Conservation (phyloP, 2,888 invertebrate species). For the Thymelicus sylvestris region DNA sequence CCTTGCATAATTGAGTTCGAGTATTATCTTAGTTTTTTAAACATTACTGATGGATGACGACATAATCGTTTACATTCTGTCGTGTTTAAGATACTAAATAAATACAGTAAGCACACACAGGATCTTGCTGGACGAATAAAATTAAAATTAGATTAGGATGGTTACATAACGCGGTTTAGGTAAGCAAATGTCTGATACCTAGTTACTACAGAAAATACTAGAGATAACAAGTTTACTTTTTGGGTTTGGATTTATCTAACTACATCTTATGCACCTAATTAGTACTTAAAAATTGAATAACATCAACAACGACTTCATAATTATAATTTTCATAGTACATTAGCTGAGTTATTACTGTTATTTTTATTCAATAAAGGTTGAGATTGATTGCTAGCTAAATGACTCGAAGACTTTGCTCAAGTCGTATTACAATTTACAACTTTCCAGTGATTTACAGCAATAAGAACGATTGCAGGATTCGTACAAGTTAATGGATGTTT, state of each 20-base stretch:
- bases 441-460: conserved; percentile 68
- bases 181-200: background rate
- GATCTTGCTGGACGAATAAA: conserved; percentile 13
- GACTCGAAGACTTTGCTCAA: conserved; percentile 62
- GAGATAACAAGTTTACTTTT: too few relatives aligned
- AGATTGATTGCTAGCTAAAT: conserved; percentile 48
- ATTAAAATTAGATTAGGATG: conserved; percentile 12
- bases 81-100: conserved; percentile 5
- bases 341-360: conserved; percentile 45
- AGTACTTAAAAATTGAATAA: too few relatives aligned
- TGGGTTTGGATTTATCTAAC: too few relatives aligned
- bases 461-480: conserved; percentile 10
- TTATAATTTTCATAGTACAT: too few relatives aligned
- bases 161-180: background rate
- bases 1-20: conserved; percentile 22
- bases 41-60: conserved; percentile 11
- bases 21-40: conserved; percentile 9
- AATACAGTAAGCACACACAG: background rate
- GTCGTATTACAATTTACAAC: conserved; percentile 73
- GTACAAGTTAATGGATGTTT: background rate
- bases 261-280: too few relatives aligned
- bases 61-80: conserved; percentile 2
- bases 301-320: too few relatives aligned
- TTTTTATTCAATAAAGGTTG: conserved; percentile 60
- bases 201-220: too few relatives aligned